Base-by-base conservation (phyloP, 2,113 vertebrate species). In the Oophaga pumilio region DNA sequence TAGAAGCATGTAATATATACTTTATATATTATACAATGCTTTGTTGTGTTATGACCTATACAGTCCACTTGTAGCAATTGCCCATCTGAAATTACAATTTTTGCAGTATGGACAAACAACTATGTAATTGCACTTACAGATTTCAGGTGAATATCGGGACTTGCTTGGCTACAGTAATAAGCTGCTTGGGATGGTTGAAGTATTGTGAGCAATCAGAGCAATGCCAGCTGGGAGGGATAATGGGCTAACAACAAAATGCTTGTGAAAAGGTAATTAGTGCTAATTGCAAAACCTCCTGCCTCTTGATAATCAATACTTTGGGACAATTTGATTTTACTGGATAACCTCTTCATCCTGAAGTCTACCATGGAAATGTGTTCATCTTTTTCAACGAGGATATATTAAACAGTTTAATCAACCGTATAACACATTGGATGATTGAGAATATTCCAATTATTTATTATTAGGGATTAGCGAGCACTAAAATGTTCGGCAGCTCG, bases 81-180 rank as follows among this genome's bases (percentile, higher is more conserved):
- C 0, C 24, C 13, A 33, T 33, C n/a, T 33, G 17, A 71, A 33
- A 33, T 6, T 5, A 24, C 9, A 68, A 56, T 14, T 68, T 68
- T 28, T 68, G 24, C 64, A 28, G 66, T 14, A 0, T 73, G 20
- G 15, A 64, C 62, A 64, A 64, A 64, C 7, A 73, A 20, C 33
- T 5, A 73, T 73, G 33, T 73, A 20, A 73, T 73, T 73, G 43
- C 6, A 43, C 6, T 15, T 14, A 71, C 24, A 73, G 69, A 73
- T 73, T 73, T 73, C 33, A 33, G 69, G 69, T 49, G 28, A 73
- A 73, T 73, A 73, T 73, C 69, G 1, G 69, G 69, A 33, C 69
- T 43, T 43, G 33, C 17, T 50, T 22, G 18, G 43, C 43, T 74
- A 11, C 71, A 22, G 17, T 74, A 50, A 74, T 49, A 74, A 18